Evolutionary conservation across 2,797 vertebrate species (phyloP).

Genomic region (Dallia pectoralis): DNA sequence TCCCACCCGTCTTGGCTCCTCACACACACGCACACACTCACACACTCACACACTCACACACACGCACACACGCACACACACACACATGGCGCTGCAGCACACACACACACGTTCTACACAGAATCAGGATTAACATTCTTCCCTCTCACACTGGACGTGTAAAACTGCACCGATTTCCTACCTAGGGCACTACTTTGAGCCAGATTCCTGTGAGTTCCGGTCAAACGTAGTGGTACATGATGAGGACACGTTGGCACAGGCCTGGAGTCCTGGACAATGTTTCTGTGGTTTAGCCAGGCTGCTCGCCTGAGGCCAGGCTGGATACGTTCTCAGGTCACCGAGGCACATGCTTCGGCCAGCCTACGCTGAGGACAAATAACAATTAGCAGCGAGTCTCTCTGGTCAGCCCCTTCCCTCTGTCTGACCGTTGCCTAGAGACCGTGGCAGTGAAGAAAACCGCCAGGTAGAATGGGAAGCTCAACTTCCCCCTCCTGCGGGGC

Average conservation of each 20-base stretch:
- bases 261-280: background rate
- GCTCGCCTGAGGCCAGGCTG: conserved; percentile 62
- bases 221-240: background rate
- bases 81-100: too few relatives aligned
- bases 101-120: conserved; percentile 52
- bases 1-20: too few relatives aligned
- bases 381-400: conserved; percentile 65
- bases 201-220: background rate
- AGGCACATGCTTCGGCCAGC: conserved; percentile 77
- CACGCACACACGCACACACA: too few relatives aligned
- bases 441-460: conserved; percentile 57
- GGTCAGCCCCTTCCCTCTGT: conserved; percentile 10
- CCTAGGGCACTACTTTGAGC: background rate
- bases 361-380: conserved; percentile 72
- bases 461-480: conserved; percentile 51
- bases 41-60: background rate
- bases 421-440: conserved; percentile 49
- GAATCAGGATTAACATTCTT: conserved; percentile 74
- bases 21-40: too few relatives aligned
- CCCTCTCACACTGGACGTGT: conserved; percentile 36
- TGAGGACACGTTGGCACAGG: background rate
- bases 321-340: conserved; percentile 59
- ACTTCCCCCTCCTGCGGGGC: conserved; percentile 59
- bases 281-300: background rate
- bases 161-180: conserved; percentile 7